These are phyloP conservation scores for Gallinago solitaria DNA, from an alignment of 2,797 vertebrate species.

Conservation along the genomic window DNA sequence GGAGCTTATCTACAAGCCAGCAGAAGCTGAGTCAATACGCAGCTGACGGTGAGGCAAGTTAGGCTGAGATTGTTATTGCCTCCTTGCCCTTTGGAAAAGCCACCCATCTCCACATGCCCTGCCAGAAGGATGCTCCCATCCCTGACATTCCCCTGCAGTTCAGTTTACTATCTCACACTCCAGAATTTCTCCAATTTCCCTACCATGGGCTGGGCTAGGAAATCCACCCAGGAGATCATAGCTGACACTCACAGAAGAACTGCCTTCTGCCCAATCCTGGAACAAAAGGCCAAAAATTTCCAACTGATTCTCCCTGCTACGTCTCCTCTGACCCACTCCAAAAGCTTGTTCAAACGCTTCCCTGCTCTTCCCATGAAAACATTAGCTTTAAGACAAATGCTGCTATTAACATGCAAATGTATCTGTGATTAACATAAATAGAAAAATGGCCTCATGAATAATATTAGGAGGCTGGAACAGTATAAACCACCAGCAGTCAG, in stretches of 20 bases:
- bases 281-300: slow-evolving; percentile 6
- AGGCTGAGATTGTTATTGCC: background rate
- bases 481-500: background rate
- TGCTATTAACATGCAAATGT: slow-evolving; percentile 71
- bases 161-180: background rate
- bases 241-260: slow-evolving; percentile 3
- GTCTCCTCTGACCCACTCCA: background rate
- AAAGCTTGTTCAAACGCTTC: background rate
- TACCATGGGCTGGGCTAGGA: background rate
- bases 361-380: background rate
- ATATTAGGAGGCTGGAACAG: slow-evolving; percentile 6
- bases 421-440: slow-evolving; percentile 54
- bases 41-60: background rate
- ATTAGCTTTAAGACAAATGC: slow-evolving; percentile 65
- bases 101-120: background rate
- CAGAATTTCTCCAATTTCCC: background rate
- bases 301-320: background rate
- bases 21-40: slow-evolving; percentile 30
- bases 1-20: slow-evolving; percentile 25
- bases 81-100: background rate
- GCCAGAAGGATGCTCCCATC: background rate
- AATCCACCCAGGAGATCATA: background rate
- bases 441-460: slow-evolving; percentile 45
- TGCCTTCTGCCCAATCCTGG: background rate
- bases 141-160: background rate